Conservation (phyloP, 2,888 invertebrate species). For the Agonum fuliginosum region DNA sequence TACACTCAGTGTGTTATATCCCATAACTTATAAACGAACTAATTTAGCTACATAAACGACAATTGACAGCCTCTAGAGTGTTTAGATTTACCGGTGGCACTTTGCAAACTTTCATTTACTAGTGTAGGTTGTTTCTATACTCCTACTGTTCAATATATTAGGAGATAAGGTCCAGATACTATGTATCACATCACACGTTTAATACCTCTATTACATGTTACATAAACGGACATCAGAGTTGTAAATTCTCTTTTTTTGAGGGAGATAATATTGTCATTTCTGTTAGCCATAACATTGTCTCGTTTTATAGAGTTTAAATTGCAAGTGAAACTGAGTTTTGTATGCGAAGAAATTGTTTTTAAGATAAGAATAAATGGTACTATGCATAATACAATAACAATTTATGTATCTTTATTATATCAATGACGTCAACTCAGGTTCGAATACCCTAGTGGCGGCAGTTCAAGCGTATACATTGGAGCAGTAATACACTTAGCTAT, state of each 20-base stretch:
- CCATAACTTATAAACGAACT: conserved; percentile 27
- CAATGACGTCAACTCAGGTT: too few relatives aligned
- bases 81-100: conserved; percentile 3
- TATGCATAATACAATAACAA: too few relatives aligned
- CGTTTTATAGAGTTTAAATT: not conserved
- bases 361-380: too few relatives aligned
- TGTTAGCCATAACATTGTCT: conserved; percentile 9
- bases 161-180: conserved; percentile 33
- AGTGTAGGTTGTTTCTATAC: not conserved
- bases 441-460: too few relatives aligned
- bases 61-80: conserved; percentile 11
- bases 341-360: too few relatives aligned
- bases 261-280: conserved; percentile 7
- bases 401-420: too few relatives aligned
- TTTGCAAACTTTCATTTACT: conserved; percentile 20
- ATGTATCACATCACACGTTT: conserved; percentile 11
- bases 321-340: not conserved
- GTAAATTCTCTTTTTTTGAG: conserved; percentile 11
- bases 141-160: conserved; percentile 1
- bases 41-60: conserved; percentile 34
- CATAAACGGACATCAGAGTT: conserved; percentile 15
- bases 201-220: conserved; percentile 7
- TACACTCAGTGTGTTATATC: not conserved
- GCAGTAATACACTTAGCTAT: too few relatives aligned
- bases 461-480: too few relatives aligned